Evolutionary conservation across 1,140 invertebrate genomes (phyloP).

Genomic region (Marisa cornuarietis): DNA sequence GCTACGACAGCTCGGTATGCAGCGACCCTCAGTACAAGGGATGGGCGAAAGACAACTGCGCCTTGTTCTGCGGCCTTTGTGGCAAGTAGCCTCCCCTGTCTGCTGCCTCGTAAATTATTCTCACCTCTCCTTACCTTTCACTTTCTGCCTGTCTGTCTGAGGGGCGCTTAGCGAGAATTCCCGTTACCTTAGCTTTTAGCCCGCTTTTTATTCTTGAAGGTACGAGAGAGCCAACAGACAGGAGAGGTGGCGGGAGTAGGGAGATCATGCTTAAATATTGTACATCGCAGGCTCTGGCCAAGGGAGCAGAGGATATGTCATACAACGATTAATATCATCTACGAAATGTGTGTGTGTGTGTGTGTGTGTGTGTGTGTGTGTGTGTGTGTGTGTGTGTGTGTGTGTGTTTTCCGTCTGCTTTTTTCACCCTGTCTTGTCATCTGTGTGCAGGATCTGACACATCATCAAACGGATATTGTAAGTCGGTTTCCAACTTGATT

Average conservation of each 20-base stretch:
- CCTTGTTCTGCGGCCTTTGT: constrained; percentile 39
- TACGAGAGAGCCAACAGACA: not conserved
- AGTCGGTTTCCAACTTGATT: not conserved
- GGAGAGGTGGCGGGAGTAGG: not conserved
- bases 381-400: too few species aligned
- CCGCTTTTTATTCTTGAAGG: not conserved
- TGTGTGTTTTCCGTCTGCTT: not conserved
- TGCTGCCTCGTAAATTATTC: too few species aligned
- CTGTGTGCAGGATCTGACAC: constrained; percentile 1
- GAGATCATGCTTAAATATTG: not conserved
- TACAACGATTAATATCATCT: too few species aligned
- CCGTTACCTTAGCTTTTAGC: too few species aligned
- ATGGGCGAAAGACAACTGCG: constrained; percentile 46
- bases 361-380: too few species aligned
- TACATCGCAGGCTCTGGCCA: too few species aligned
- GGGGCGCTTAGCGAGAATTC: too few species aligned
- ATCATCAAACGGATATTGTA: not conserved
- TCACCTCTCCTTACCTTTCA: too few species aligned
- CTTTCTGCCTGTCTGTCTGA: not conserved
- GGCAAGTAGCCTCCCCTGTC: constrained; percentile 16
- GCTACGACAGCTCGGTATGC: constrained; percentile 39
- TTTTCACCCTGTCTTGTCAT: not conserved
- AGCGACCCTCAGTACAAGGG: constrained; percentile 11
- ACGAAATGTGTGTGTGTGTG: too few species aligned
- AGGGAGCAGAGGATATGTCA: too few species aligned